phyloP scores from a whole-genome alignment of 2,113 vertebrate genomes.

The Eurypyga helias region DNA sequence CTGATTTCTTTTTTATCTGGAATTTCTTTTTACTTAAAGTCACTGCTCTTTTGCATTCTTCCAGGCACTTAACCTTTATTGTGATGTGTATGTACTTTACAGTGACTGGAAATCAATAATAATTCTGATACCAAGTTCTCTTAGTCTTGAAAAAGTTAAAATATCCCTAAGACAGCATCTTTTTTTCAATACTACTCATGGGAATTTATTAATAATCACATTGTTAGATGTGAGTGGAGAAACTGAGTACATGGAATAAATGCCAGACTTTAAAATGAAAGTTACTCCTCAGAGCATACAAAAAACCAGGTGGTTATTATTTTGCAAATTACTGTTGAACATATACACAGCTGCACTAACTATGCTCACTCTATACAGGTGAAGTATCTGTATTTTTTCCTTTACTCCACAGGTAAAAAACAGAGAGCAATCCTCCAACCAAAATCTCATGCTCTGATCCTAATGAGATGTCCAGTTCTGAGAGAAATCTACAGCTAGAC shows the following conservation, averaged over 20 bases:
- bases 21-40: not conserved
- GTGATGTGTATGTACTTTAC: slow-evolving; percentile 24
- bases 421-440: not conserved
- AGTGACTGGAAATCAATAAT: slow-evolving; percentile 58
- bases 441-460: not conserved
- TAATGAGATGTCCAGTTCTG: not conserved
- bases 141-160: slow-evolving; percentile 30
- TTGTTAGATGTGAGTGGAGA: not conserved
- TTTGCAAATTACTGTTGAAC: not conserved
- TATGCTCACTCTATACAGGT: not conserved
- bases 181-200: not conserved
- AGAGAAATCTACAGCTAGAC: not conserved
- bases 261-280: not conserved
- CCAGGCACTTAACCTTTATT: slow-evolving; percentile 28
- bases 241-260: not conserved
- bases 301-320: not conserved
- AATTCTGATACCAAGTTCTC: slow-evolving; percentile 31
- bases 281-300: not conserved
- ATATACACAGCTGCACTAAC: not conserved
- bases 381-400: not conserved
- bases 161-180: slow-evolving; percentile 3
- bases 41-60: not conserved
- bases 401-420: not conserved
- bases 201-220: slow-evolving; percentile 41
- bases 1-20: not conserved